These are phyloP conservation scores for Rhinogobius similis DNA, from an alignment of 2,113 vertebrate species.

Conservation along the genomic window DNA sequence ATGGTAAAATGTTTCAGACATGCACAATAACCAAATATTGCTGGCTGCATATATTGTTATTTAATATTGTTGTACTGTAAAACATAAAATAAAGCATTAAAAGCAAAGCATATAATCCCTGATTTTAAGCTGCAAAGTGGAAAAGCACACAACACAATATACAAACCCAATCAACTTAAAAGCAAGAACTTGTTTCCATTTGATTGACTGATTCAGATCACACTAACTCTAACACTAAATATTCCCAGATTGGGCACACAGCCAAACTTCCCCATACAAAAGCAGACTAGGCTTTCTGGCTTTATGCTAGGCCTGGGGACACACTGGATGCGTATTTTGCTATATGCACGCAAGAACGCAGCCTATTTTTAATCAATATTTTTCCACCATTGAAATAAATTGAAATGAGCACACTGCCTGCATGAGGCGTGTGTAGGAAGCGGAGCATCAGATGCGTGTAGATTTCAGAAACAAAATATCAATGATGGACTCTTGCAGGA, in stretches of 20 bases:
- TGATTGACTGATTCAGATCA: slow-evolving; percentile 34
- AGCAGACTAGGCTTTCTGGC: slow-evolving; percentile 39
- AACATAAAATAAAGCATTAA: not conserved
- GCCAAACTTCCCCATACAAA: slow-evolving; percentile 19
- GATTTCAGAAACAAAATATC: not conserved
- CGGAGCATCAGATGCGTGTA: no score
- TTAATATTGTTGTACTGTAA: not conserved
- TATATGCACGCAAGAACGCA: not conserved
- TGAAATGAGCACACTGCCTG: not conserved
- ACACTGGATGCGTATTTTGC: not conserved
- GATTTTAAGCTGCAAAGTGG: not conserved
- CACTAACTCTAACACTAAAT: slow-evolving; percentile 24
- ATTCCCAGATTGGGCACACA: slow-evolving; percentile 51
- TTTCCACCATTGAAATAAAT: not conserved
- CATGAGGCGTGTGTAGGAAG: no score
- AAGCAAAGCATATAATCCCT: not conserved
- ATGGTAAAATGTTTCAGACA: not conserved
- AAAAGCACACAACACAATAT: not conserved
- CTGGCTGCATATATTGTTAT: not conserved
- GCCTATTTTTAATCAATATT: no score
- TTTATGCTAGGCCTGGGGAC: slow-evolving; percentile 8
- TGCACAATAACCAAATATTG: not conserved
- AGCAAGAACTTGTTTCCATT: slow-evolving; percentile 6
- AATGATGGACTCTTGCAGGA: no score
- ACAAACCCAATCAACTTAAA: slow-evolving; percentile 14